phyloP scores from a whole-genome alignment of 1,140 invertebrate genomes.

The Pachypsylla venusta region DNA sequence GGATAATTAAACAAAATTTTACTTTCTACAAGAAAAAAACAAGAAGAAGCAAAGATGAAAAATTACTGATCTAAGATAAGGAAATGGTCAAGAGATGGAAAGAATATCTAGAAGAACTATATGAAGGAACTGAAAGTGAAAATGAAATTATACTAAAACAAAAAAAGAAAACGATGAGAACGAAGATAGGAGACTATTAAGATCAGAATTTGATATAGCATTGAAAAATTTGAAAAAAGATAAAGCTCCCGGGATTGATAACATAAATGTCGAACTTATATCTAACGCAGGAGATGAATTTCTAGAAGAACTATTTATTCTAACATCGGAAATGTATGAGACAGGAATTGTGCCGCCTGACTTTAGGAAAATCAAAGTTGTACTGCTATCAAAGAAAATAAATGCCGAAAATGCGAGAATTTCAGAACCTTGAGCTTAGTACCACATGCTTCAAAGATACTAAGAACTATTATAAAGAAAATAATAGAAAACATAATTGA shows the following conservation, averaged over 20 bases:
- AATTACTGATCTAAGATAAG: background rate
- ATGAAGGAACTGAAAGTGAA: background rate
- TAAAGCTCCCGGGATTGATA: too few relatives aligned
- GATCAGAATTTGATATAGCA: slow-evolving; percentile 3
- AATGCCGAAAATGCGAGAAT: background rate
- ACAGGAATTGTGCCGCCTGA: background rate
- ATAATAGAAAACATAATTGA: slow-evolving; percentile 6
- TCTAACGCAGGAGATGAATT: background rate
- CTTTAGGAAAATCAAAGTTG: slow-evolving; percentile 5
- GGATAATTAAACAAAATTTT: too few relatives aligned
- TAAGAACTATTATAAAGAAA: slow-evolving; percentile 6
- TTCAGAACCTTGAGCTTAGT: slow-evolving; percentile 6
- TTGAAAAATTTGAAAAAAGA: slow-evolving; percentile 10
- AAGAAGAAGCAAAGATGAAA: background rate
- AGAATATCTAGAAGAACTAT: slow-evolving; percentile 7
- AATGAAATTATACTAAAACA: background rate
- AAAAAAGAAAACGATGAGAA: background rate
- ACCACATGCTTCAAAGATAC: slow-evolving; percentile 9
- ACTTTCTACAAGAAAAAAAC: too few relatives aligned
- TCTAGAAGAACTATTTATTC: background rate
- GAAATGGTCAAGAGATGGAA: slow-evolving; percentile 3
- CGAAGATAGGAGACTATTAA: background rate
- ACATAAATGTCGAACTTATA: background rate
- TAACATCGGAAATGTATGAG: slow-evolving; percentile 5
- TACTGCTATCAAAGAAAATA: background rate